phyloP scores from a whole-genome alignment of 2,888 invertebrate genomes.

The Macaria notata region DNA sequence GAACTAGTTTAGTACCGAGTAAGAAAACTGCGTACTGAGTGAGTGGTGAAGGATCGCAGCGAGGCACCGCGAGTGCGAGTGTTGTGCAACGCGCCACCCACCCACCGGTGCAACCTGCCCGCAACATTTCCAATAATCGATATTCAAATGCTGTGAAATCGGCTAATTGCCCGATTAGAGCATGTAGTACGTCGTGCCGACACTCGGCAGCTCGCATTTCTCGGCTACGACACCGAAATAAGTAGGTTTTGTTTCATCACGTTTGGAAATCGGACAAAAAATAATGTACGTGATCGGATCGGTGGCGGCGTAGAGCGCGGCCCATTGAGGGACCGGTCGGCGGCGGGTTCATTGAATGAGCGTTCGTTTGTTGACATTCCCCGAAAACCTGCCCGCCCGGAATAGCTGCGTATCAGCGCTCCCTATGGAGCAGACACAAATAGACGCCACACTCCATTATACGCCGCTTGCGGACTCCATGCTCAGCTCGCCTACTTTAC shows the following conservation, averaged over 20 bases:
- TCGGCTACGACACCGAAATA: slow-evolving; percentile 38
- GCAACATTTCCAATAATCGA: slow-evolving; percentile 43
- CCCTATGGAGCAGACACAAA: slow-evolving; percentile 73
- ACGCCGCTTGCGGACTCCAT: slow-evolving; percentile 69
- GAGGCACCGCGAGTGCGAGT: slow-evolving; percentile 30
- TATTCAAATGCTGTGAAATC: slow-evolving; percentile 52
- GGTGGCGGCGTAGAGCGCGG: slow-evolving; percentile 42
- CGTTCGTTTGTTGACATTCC: slow-evolving; percentile 80
- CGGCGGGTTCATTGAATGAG: slow-evolving; percentile 77
- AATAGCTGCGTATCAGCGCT: slow-evolving; percentile 65
- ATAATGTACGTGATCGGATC: slow-evolving; percentile 57
- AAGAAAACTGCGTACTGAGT: slow-evolving; percentile 35
- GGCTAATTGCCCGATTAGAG: slow-evolving; percentile 48
- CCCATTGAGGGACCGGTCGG: slow-evolving; percentile 48
- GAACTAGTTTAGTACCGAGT: slow-evolving; percentile 58
- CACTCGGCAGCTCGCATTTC: slow-evolving; percentile 46
- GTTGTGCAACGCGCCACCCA: slow-evolving; percentile 52
- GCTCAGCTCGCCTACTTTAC: slow-evolving; percentile 54
- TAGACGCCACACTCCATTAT: slow-evolving; percentile 64
- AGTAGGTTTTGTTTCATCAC: slow-evolving; percentile 53
- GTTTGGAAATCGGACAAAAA: slow-evolving; percentile 52
- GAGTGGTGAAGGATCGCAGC: slow-evolving; percentile 24
- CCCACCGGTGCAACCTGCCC: slow-evolving; percentile 63
- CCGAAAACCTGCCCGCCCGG: slow-evolving; percentile 80
- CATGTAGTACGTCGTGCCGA: slow-evolving; percentile 46